A percentile compares a stretch with the other conserved stretches of the same genome.
phyloP scores from a whole-genome alignment of 2,888 invertebrate genomes.

The Sepioteuthis lessoniana region DNA sequence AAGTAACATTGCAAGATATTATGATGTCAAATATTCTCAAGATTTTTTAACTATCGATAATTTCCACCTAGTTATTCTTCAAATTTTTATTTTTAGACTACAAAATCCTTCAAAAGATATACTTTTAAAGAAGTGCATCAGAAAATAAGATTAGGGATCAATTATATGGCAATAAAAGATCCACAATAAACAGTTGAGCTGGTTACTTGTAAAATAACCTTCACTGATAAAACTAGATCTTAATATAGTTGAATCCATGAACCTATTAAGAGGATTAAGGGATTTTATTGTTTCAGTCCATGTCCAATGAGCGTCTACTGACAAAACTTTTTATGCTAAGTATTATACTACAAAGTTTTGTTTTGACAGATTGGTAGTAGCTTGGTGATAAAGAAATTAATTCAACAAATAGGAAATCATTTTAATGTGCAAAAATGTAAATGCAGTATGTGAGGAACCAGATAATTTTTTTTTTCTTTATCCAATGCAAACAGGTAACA shows the following conservation, averaged over 20 bases:
- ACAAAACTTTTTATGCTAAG: background rate
- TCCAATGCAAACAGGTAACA: background rate
- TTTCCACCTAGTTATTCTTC: no score
- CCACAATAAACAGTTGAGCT: no score
- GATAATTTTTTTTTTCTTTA: background rate
- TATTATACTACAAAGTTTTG: background rate
- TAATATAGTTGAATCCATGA: background rate
- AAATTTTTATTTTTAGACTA: no score
- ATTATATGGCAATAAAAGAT: background rate
- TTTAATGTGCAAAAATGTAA: background rate
- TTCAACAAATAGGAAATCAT: background rate
- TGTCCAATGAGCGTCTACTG: background rate
- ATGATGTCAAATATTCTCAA: no score
- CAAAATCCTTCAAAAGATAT: no score
- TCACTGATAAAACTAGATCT: background rate
- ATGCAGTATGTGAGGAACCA: background rate
- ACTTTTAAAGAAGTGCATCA: background rate
- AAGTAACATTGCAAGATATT: no score
- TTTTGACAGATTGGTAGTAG: background rate
- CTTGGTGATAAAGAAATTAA: background rate
- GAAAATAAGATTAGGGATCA: background rate
- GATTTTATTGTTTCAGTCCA: background rate
- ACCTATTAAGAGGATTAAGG: background rate
- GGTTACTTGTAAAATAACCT: background rate
- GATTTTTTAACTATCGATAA: no score